Evolutionary conservation across 2,888 invertebrate species (phyloP).

Genomic region (Eristalis arbustorum): DNA sequence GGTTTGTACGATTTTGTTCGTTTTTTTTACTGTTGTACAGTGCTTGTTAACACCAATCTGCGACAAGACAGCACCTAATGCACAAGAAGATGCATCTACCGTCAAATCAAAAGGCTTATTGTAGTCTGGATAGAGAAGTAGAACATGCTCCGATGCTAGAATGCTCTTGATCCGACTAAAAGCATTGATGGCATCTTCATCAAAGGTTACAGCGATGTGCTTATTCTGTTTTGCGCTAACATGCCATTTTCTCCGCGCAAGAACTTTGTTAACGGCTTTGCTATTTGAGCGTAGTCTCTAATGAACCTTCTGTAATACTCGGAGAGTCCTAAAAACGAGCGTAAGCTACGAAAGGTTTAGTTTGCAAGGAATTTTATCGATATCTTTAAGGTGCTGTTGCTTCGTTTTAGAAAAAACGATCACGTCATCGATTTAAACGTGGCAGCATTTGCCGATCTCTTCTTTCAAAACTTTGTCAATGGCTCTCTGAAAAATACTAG

Average conservation of each 20-base stretch:
- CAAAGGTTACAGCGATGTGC: background rate
- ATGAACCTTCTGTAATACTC: conserved; percentile 34
- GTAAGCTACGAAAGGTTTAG: conserved; percentile 31
- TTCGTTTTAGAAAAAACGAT: too few relatives aligned
- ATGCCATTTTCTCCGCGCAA: conserved; percentile 27
- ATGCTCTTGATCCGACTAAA: conserved; percentile 7
- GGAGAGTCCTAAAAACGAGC: conserved; percentile 22
- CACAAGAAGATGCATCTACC: conserved; percentile 72
- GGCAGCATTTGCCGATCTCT: too few relatives aligned
- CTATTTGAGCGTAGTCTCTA: conserved; percentile 17
- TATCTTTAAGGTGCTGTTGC: too few relatives aligned
- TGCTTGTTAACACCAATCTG: conserved; percentile 70
- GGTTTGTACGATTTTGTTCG: background rate
- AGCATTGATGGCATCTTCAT: background rate
- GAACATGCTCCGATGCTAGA: conserved; percentile 14
- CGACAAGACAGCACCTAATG: conserved; percentile 72
- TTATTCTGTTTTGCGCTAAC: conserved; percentile 5
- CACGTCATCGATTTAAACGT: too few relatives aligned
- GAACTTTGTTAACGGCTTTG: conserved; percentile 11
- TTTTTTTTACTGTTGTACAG: conserved; percentile 7
- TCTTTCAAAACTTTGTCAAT: too few relatives aligned
- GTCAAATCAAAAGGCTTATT: conserved; percentile 72
- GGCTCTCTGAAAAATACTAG: too few relatives aligned
- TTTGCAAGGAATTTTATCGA: too few relatives aligned
- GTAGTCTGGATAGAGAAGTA: conserved; percentile 73